Evolutionary conservation across 2,888 invertebrate genomes (phyloP), one percentile per base, ranked within the genome.

Genomic region (Iphiclides podalirius): DNA sequence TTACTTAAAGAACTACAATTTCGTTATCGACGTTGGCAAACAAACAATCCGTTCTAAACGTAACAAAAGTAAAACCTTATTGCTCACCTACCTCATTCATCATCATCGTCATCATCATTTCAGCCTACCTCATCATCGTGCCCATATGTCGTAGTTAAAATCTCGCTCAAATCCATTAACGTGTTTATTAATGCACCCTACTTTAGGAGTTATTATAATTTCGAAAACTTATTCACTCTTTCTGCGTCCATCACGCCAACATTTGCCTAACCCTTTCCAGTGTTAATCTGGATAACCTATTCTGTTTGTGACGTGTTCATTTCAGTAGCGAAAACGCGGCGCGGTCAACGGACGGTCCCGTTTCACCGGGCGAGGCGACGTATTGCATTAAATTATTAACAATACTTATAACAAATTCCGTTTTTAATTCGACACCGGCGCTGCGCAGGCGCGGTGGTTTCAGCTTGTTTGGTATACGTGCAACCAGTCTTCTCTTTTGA

Each of bases 361-460:
- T 52, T 60, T 66, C 63, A 48, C 51, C 60, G n/a, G n/a, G 64
- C 43, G 38, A 17, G 11, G 44, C 53, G 56, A 56, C 63, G 74
- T 69, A 76, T 79, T 81, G 72, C 75, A 68, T 77, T 84, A 69
- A 82, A 85, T 86, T 78, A 81, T 84, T 81, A 79, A 86, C 75
- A 72, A 70, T 71, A 72, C 75, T 78, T 79, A 81, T 87, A 78
- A 85, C 78, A 78, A 78, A 87, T 86, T 87, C 85, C 66, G 80
- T 85, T 87, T 86, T 85, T 82, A 85, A 85, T 86, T 82, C 79
- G 70, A 76, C 77, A 7, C 70, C 69, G 65, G 60, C 65, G 61
- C 66, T 67, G 67, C 26, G 68, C 66, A 66, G 64, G 67, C 68
- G n/a, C n/a, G 68, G 72, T 66, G 64, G 68, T 58, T 53, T 14